Evolutionary conservation across 1,140 invertebrate species (phyloP), one percentile per base, ranked within the genome.

Genomic region (Brachionus asplanchnoidis): DNA sequence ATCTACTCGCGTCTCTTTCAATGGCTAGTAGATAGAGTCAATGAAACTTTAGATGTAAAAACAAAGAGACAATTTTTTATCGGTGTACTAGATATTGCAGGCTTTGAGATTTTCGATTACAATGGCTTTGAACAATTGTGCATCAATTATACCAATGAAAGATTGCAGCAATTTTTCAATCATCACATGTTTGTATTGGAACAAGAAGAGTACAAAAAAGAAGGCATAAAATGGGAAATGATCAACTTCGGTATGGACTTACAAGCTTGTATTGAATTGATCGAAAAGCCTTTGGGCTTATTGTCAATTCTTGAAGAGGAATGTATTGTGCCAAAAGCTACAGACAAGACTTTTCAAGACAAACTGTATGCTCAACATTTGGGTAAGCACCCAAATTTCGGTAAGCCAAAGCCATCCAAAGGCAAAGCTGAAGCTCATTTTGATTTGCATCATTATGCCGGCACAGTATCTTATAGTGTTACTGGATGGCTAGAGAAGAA

Each of bases 61-160:
- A 95, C 96, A 90, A 97, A 97, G 92, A 94, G 96, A 91, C 95
- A 96, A 91, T 95, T 95, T 92, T 98, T 97, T 92, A 98, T 98
- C 91, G 92, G 97, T 95, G 97, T 99, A 92, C 93, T 99, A 93
- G 97, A 99, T 95, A 99, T 99, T 93, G 97, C 97, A 91, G 97
- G 97, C 93, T 99, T 99, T 91, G 97, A 99, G 92, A 99, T 99
- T 92, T 99, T 99, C 93, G 97, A 98, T 92, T 97, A 92, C 93
- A 99, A 99, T 93, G 95, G 96, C 91, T 99, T 99, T 93, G 97
- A 99, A 92, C 97, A 99, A 92, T 93, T 99, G 90, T 99, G 97
- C 92, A 99, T 99, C 94, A 99, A 99, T 93, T 99, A 98, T 92
- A 98, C 97, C 91, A 99, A 99, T 91, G 97, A 99, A 93, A 97